Base-by-base conservation (phyloP, 2,888 invertebrate species). In the Ophioninae sp. region DNA sequence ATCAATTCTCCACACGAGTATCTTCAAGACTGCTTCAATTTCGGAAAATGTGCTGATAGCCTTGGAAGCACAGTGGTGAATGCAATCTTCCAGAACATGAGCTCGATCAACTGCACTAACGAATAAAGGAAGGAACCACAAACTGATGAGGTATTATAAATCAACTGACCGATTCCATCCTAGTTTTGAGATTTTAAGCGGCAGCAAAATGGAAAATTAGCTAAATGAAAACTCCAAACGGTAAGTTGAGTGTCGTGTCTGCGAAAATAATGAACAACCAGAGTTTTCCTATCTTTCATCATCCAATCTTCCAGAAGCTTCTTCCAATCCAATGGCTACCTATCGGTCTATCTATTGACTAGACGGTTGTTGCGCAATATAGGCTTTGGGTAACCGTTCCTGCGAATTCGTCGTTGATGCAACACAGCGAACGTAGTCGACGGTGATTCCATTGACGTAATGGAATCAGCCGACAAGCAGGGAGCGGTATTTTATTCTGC, bases 31-130 rank as follows among this genome's bases (percentile, higher is more conserved):
- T 30, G 30, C 30, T 30, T 30, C 30, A 1, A 30, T 30, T 30
- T 30, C 3, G 30, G 30, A 3, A 30, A 30, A 30, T 30, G 30
- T 30, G 1, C 30, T 30, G 30, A 30, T 87, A 87, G 88, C 2
- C 5, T 3, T 51, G 13, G 13, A 13, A 13, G 51, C 13, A 13
- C 51, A 17, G 10, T 51, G 51, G 30, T 30, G 30, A 30, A 30
- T 30, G 30, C 3, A 13, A 51, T 51, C 13, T 51, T 17, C 51
- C 17, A 17, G 17, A 6, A 13, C 13, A 51, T 17, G 10, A 9
- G 44, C 10, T 44, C 44, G 10, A 44, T 8, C 9, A 13, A 44
- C 13, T 13, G 44, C 44, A 44, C 44, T 13, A 7, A 44, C 13
- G 13, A 13, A 44, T 44, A 44, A 13, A 44, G 13, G 2, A 44